Percentiles rank a stretch among this genome's conserved stretches.
Evolutionary conservation across 37 sponge, comb jelly and placozoan species (phyloP).

Genomic region (Ephydatia muelleri): DNA sequence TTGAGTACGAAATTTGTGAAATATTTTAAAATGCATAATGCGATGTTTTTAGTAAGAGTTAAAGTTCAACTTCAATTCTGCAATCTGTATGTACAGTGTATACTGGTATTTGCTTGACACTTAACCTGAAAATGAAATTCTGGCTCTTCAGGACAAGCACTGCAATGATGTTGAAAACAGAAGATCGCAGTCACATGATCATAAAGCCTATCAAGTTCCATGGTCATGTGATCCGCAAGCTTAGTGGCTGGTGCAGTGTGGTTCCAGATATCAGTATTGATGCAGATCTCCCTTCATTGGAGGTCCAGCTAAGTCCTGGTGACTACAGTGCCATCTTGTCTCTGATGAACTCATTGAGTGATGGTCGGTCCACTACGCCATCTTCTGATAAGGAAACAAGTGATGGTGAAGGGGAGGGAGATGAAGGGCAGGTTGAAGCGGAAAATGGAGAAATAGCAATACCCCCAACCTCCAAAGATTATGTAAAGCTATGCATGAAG

Average conservation of each 20-base stretch:
- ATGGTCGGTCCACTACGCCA: neutral
- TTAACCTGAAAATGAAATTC: too few species aligned
- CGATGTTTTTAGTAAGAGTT: too few species aligned
- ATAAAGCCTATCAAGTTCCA: constrained; percentile 44
- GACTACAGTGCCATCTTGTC: constrained; percentile 1
- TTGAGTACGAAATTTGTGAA: too few species aligned
- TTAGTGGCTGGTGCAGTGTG: constrained; percentile 33
- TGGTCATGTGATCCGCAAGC: constrained; percentile 38
- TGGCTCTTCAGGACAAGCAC: too few species aligned
- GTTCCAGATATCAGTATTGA: constrained; percentile 39
- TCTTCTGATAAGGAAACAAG: neutral
- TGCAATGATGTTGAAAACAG: too few species aligned
- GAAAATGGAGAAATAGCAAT: neutral
- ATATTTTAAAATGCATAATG: too few species aligned
- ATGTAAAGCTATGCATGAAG: neutral
- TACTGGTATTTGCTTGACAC: too few species aligned
- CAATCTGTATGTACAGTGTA: too few species aligned
- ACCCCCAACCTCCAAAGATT: neutral
- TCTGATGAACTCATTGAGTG: neutral
- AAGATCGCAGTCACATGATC: constrained; percentile 21
- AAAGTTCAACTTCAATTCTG: too few species aligned
- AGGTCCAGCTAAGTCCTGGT: constrained; percentile 18
- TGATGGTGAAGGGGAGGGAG: neutral
- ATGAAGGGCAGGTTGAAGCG: neutral
- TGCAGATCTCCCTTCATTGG: constrained; percentile 17